Base-by-base conservation (phyloP, 2,113 vertebrate species). In the Cololabis saira region DNA sequence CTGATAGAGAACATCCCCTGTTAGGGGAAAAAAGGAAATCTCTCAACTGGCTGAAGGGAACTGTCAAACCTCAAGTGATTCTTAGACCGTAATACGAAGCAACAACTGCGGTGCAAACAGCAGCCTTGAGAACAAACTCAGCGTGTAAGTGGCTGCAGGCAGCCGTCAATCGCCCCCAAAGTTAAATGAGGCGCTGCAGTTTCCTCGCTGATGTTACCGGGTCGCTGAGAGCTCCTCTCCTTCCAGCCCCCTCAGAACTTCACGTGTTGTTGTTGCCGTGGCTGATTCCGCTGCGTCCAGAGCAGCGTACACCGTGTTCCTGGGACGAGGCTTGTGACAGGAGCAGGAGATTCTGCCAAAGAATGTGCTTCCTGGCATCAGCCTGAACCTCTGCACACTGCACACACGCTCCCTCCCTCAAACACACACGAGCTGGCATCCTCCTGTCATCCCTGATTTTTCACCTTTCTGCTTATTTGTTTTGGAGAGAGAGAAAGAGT, bases 281-380 rank as follows among this genome's bases (percentile, higher is more conserved):
- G 41, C 61, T 56, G 57, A 71, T 76, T 66, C 57, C 40, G 30
- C 74, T 70, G 75, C 68, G 78, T 69, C 68, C 73, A 67, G 48
- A 47, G 22, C 15, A n/a, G 54, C 7, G 83, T 78, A 89, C 87
- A 87, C 74, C 60, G 69, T 90, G 86, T 89, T 90, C 87, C 71
- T 65, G 55, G 67, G 67, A 66, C 24, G 24, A 27, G 40, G 53
- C 51, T 24, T 82, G 79, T 82, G 81, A 82, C 61, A 76, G 60
- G 33, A 76, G 67, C 49, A 19, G 24, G 37, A 42, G 24, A 37
- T 18, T 18, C 79, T 69, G 86, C 86, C 85, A 90, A 87, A 85
- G 78, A 90, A 90, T 89, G 82, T 78, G 49, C 27, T 74, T 81
- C 65, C 67, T 80, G 79, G 82, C 77, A 65, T 40, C 24, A n/a